Evolutionary conservation across 92 coral and sea anemone genomes (phyloP).

Genomic region (Porites divaricata): DNA sequence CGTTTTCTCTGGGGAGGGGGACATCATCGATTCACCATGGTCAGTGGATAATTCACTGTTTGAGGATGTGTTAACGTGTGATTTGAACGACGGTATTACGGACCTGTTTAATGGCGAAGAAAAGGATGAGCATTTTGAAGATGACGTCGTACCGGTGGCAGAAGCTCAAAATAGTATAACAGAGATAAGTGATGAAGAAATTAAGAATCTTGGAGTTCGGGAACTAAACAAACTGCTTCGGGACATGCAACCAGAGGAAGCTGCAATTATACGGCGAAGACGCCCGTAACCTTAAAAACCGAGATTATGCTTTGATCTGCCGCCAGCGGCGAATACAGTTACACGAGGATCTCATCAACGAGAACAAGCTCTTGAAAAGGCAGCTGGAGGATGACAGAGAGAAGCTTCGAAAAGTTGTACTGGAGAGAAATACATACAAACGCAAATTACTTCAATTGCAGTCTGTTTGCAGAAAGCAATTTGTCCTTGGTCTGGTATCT

Average conservation of each 20-base stretch:
- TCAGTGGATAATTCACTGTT: constrained; percentile 31
- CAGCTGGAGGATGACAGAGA: constrained; percentile 43
- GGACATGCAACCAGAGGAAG: constrained; percentile 43
- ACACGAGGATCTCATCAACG: constrained; percentile 38
- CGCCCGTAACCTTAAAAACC: constrained; percentile 72
- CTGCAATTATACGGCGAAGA: constrained; percentile 43
- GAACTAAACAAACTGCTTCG: constrained; percentile 62
- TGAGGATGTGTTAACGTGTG: constrained; percentile 7
- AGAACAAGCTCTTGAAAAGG: constrained; percentile 35
- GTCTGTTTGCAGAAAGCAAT: constrained; percentile 4
- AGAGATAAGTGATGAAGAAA: constrained; percentile 47
- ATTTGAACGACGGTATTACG: constrained; percentile 2
- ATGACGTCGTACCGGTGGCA: constrained; percentile 12
- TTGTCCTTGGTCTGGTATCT: not conserved
- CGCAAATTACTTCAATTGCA: constrained; percentile 19
- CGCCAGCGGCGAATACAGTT: constrained; percentile 52
- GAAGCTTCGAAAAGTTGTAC: constrained; percentile 16
- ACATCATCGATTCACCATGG: constrained; percentile 33
- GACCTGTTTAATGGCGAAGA: constrained; percentile 12
- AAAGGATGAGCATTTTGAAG: constrained; percentile 18
- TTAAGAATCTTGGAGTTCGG: constrained; percentile 60
- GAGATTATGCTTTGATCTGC: constrained; percentile 75
- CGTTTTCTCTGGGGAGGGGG: not conserved
- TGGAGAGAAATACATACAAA: constrained; percentile 48
- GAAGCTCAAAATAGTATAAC: constrained; percentile 15